A percentile compares a stretch with the other conserved stretches of the same genome.
These are phyloP conservation scores for Ornithoptera priamus DNA, from an alignment of 2,888 invertebrate genomes.

Conservation along the genomic window DNA sequence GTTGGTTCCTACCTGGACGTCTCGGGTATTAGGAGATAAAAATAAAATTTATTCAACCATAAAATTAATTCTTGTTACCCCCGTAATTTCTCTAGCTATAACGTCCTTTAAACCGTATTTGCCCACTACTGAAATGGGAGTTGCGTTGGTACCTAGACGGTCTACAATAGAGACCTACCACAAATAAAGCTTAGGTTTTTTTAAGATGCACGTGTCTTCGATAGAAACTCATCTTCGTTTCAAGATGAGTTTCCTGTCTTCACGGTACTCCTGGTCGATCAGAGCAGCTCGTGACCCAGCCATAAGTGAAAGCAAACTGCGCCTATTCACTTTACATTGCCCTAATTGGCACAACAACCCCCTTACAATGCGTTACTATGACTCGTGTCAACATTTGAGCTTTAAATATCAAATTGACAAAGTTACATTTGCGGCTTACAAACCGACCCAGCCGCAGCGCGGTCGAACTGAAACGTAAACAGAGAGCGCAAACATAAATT, in stretches of 20 bases:
- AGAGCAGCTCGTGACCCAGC: constrained; percentile 20
- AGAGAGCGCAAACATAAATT: constrained; percentile 7
- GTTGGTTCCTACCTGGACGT: too few relatives aligned
- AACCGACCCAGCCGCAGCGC: background rate
- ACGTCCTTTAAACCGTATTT: too few relatives aligned
- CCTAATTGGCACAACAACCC: constrained; percentile 28
- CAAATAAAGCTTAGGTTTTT: too few relatives aligned
- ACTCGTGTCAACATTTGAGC: constrained; percentile 26
- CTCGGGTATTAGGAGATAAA: too few relatives aligned
- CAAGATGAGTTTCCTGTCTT: background rate
- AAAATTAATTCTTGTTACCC: too few relatives aligned
- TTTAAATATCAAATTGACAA: constrained; percentile 20
- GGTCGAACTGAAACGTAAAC: background rate
- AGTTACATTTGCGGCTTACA: background rate
- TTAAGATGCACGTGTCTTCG: too few relatives aligned
- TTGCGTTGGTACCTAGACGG: too few relatives aligned
- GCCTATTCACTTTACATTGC: constrained; percentile 14
- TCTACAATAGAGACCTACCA: too few relatives aligned
- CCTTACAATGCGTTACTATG: constrained; percentile 28
- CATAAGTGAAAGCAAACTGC: constrained; percentile 24
- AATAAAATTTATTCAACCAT: too few relatives aligned
- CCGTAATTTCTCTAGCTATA: too few relatives aligned
- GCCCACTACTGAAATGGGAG: too few relatives aligned
- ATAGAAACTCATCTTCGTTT: too few relatives aligned
- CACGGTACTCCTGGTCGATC: constrained; percentile 7